Base-by-base conservation (phyloP, 1,140 invertebrate species). In the Dreissena rostriformis region DNA sequence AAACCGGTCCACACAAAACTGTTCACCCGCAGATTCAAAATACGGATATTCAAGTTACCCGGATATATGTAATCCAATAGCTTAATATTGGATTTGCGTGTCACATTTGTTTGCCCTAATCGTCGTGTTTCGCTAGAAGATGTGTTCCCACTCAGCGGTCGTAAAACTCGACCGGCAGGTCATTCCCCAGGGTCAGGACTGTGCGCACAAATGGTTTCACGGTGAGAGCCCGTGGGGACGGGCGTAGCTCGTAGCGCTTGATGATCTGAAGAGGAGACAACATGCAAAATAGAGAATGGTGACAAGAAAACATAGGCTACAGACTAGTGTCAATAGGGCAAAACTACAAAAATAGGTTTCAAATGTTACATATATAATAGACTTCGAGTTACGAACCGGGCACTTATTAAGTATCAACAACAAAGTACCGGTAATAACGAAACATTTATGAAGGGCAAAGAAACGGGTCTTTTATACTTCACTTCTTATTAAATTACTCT, bases 121-220 rank as follows among this genome's bases (percentile, higher is more conserved):
- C 39, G 39, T 39, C 39, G 39, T 39, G 39, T 39, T n/a, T 52
- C 24, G 8, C n/a, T 24, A 12, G 70, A 12, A 53, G 15, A 53
- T 24, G 22, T 72, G 24, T 2, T 0, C n/a, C 24, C 26, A 26
- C 61, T 86, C 86, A 89, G 68, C 89, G 87, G 51, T 89, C 89
- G 12, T 84, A 61, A 65, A 90, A 89, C 49, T 87, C 77, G 15
- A 89, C 81, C 11, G 88, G 88, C 0, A 90, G 82, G 70, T 90
- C 80, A 6, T 88, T 84, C 0, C 88, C 88, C 5, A 87, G 87
- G 12, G 89, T 89, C 17, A 90, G 78, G 70, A 89, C 86, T 17
- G 89, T 90, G 24, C 89, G 72, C 24, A 89, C 89, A n/a, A 71
- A 79, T 11, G 89, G 89, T 15, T 86, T 90, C 24, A 90, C 83